Evolutionary conservation across 2,113 vertebrate genomes (phyloP).

Genomic region (Pterocles burchelli): DNA sequence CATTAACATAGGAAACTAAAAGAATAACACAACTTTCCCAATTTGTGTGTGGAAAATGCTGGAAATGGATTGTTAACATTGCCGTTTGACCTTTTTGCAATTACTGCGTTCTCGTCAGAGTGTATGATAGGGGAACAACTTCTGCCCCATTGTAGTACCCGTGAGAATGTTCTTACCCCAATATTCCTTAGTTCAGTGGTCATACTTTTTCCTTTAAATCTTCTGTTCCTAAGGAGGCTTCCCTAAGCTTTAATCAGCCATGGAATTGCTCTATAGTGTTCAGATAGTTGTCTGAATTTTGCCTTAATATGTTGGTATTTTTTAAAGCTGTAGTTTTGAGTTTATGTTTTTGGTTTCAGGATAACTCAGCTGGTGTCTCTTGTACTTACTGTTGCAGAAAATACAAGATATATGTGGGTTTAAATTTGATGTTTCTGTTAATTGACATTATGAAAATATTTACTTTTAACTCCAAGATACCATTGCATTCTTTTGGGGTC

Average conservation of each 20-base stretch:
- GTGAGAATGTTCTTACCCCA: not conserved
- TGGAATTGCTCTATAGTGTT: not conserved
- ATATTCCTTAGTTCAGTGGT: not conserved
- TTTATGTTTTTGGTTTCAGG: not conserved
- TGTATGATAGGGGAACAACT: not conserved
- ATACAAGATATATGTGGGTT: not conserved
- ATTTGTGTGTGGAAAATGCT: not conserved
- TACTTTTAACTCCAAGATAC: not conserved
- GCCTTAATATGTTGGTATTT: not conserved
- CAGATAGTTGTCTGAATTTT: not conserved
- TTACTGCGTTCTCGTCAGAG: not conserved
- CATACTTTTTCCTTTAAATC: not conserved
- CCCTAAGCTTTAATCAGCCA: not conserved
- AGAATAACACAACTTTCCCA: not conserved
- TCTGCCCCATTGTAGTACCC: not conserved
- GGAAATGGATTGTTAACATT: not conserved
- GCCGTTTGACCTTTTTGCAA: not conserved
- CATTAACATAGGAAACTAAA: not conserved
- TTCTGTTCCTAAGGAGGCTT: not conserved
- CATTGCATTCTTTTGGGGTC: not conserved
- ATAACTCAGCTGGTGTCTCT: not conserved
- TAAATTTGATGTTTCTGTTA: not conserved
- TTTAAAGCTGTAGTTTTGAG: not conserved
- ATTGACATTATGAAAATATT: not conserved
- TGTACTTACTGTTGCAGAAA: not conserved